Base-by-base conservation (phyloP, 2,113 vertebrate species). In the Reinhardtius hippoglossoides region DNA sequence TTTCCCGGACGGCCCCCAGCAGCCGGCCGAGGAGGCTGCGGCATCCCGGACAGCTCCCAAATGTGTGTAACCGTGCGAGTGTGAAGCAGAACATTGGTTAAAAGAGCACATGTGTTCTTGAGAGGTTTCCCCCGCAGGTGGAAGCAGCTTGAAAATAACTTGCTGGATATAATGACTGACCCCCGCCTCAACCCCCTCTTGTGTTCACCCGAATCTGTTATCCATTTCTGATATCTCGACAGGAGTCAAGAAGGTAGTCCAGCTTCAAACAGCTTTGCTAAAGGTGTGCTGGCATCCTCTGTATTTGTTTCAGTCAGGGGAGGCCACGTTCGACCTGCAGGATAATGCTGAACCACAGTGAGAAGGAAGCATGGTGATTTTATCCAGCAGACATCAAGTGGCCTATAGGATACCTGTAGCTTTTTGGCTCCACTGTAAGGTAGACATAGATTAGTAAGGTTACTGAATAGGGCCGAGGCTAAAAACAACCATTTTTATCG, bases 201-300 rank as follows among this genome's bases (percentile, higher is more conserved):
- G 2, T 56, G 59, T 80, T 85, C 16, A 31, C 27, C 27, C 27
- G 27, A 31, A 31, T 31, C 27, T 31, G 27, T 31, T 31, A 31
- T 31, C 27, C 27, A 31, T 31, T 7, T 31, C 27, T 31, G 27
- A 31, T 31, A 31, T 31, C 27, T 31, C 27, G 27, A 31, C 27
- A 31, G 27, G 27, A 31, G 27, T 31, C 27, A 31, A 3, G 24
- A 5, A 75, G 72, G 74, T 58, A 69, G 73, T 81, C 81, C 74
- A 77, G 86, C 81, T 82, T 84, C 63, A 80, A 71, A 80, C 68
- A 63, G 77, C 55, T 40, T 58, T 63, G 81, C 60, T 77, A 57
- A 79, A 71, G 74, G 82, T 27, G 20, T 26, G 13, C 57, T 20
- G 35, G 44, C 31, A 31, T 31, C 31, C 31, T 31, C 31, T 31